phyloP scores from a whole-genome alignment of 2,888 invertebrate genomes.

The Teleiodes luculella region DNA sequence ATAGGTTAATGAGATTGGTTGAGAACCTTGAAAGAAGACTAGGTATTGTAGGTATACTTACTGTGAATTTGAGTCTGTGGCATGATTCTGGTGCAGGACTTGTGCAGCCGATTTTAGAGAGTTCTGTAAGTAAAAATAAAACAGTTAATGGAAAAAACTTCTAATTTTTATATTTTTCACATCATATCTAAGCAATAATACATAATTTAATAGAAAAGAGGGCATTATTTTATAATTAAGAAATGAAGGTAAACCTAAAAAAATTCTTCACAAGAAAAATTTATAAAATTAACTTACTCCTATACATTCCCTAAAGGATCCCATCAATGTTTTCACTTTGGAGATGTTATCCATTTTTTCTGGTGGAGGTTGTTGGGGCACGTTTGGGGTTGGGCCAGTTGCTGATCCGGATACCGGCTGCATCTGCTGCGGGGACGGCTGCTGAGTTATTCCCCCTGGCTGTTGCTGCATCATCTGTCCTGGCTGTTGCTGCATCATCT shows the following conservation, averaged over 20 bases:
- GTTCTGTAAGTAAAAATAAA: conserved; percentile 71
- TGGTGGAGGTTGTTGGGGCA: conserved; percentile 77
- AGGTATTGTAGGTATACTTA: conserved; percentile 69
- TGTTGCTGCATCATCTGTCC: not conserved
- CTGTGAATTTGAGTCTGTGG: conserved; percentile 89
- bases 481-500: conserved; percentile 37
- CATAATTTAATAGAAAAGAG: no score
- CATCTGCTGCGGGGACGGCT: conserved; percentile 43
- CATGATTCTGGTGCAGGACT: conserved; percentile 91
- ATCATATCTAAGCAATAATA: no score
- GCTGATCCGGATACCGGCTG: conserved; percentile 32
- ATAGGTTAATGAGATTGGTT: no score
- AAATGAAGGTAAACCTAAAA: no score
- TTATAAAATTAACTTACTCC: conserved; percentile 75
- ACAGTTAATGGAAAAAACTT: no score
- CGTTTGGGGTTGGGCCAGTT: conserved; percentile 37
- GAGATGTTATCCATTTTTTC: conserved; percentile 93
- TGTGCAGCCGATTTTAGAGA: conserved; percentile 93
- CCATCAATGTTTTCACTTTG: conserved; percentile 89
- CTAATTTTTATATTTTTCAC: no score
- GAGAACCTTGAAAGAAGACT: no score
- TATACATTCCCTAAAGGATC: conserved; percentile 88
- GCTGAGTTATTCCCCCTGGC: not conserved
- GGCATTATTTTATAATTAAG: no score
- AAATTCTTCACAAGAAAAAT: no score